Percentiles rank a stretch among this genome's conserved stretches.
Evolutionary conservation across 2,888 invertebrate genomes (phyloP).

Genomic region (Erannis defoliaria): DNA sequence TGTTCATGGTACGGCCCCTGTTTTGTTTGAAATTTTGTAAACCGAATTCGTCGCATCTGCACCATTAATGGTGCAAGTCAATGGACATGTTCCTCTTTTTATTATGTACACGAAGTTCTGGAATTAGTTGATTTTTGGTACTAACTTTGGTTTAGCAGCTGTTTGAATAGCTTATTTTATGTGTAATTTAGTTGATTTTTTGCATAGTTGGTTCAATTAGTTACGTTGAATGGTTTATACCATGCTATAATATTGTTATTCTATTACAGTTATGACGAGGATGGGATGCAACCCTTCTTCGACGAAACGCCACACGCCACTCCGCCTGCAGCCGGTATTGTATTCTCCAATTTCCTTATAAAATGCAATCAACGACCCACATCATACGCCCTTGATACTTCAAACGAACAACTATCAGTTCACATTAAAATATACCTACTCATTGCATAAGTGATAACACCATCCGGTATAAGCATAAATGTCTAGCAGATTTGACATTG

Average conservation of each 20-base stretch:
- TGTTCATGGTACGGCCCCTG: no score
- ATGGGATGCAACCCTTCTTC: constrained; percentile 84
- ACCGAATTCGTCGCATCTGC: no score
- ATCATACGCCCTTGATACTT: constrained; percentile 28
- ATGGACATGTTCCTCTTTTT: no score
- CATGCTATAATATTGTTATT: constrained; percentile 8
- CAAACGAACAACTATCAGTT: constrained; percentile 32
- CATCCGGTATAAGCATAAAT: constrained; percentile 61
- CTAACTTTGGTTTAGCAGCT: no score
- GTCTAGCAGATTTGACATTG: constrained; percentile 45
- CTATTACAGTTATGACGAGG: constrained; percentile 76
- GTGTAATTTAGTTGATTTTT: no score
- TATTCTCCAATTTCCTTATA: constrained; percentile 12
- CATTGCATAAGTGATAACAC: constrained; percentile 65
- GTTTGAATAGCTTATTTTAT: no score
- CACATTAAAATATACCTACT: constrained; percentile 40
- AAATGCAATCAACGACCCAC: constrained; percentile 6
- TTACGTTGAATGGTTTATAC: no score
- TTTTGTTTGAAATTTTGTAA: no score
- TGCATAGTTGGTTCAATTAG: no score
- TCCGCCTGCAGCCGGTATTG: constrained; percentile 78
- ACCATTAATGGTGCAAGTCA: no score
- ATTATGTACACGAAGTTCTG: no score
- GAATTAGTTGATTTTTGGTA: no score
- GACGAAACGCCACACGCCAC: constrained; percentile 83